Percentiles rank a stretch among this genome's conserved stretches.
phyloP scores from a whole-genome alignment of 2,797 vertebrate genomes.

The Bovichtus variegatus region DNA sequence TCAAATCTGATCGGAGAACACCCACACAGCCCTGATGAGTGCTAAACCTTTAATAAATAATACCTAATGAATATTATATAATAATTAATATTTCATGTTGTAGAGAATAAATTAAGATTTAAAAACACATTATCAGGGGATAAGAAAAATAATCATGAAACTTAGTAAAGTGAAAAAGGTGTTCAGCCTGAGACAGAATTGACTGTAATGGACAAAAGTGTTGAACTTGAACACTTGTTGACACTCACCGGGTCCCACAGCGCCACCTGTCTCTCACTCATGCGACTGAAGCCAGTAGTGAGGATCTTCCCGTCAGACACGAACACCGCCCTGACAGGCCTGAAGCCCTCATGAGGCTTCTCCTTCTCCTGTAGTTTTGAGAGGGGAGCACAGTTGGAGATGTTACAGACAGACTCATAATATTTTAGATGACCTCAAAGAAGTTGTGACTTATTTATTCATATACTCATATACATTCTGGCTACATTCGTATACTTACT shows the following conservation, averaged over 20 bases:
- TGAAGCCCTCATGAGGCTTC: conserved; percentile 90
- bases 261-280: conserved; percentile 95
- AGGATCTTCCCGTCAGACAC: conserved; percentile 89
- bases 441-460: neutral
- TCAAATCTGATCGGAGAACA: too few species aligned
- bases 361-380: conserved; percentile 87
- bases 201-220: neutral
- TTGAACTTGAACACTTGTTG: neutral
- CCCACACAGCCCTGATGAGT: neutral
- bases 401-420: neutral
- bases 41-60: neutral
- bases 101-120: neutral
- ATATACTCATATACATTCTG: neutral
- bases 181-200: neutral
- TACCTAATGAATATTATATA: neutral
- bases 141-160: neutral
- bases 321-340: conserved; percentile 88
- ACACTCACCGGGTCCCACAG: conserved; percentile 92
- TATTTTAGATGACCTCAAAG: neutral
- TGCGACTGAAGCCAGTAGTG: conserved; percentile 92
- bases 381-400: neutral
- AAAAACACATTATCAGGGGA: too few species aligned
- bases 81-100: neutral
- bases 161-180: neutral
- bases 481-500: too few species aligned